Conservation (phyloP, 2,888 invertebrate genomes). For the Sphaeridia pumilis region DNA sequence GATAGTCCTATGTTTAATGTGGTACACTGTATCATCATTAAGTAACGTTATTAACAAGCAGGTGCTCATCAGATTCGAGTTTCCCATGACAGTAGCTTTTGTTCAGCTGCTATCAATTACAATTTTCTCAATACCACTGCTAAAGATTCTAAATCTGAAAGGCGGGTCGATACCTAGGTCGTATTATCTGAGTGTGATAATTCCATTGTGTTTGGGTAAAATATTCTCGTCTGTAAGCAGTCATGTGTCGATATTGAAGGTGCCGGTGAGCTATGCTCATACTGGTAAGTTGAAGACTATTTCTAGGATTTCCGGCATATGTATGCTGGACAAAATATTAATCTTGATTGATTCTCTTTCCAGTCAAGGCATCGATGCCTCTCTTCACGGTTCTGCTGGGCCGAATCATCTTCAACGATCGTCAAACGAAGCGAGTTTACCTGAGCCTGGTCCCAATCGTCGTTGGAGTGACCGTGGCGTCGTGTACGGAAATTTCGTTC, state of each 20-base stretch:
- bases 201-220: constrained; percentile 83
- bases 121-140: constrained; percentile 51
- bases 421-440: constrained; percentile 53
- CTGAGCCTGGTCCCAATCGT: constrained; percentile 80
- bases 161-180: constrained; percentile 56
- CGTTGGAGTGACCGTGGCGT: constrained; percentile 77
- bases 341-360: no score
- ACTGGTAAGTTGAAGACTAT: no score
- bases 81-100: constrained; percentile 86
- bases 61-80: constrained; percentile 78
- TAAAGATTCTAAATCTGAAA: constrained; percentile 9
- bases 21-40: constrained; percentile 81
- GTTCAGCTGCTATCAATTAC: constrained; percentile 76
- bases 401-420: constrained; percentile 45
- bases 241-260: constrained; percentile 92
- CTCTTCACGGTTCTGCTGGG: constrained; percentile 86
- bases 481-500: constrained; percentile 84
- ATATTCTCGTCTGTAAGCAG: constrained; percentile 81
- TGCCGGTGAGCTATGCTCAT: constrained; percentile 91
- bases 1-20: constrained; percentile 38
- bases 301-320: no score
- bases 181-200: constrained; percentile 58
- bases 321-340: no score
- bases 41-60: constrained; percentile 90
- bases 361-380: constrained; percentile 97